Base-by-base conservation (phyloP, 2,797 vertebrate species). In the Eutrigla gurnardus region DNA sequence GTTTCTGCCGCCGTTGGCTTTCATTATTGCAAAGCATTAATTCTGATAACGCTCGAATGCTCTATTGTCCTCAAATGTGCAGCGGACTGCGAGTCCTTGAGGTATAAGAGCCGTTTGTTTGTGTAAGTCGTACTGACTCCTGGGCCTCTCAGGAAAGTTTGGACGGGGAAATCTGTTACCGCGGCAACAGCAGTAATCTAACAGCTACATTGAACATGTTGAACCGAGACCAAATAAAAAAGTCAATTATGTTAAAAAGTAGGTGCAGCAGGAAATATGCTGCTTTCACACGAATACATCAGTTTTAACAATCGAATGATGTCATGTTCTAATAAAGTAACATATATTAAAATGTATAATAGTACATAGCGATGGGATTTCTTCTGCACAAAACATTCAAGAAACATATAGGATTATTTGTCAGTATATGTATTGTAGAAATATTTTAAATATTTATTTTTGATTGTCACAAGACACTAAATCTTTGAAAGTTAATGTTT, bases 141-240 rank as follows among this genome's bases (percentile, higher is more conserved):
- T 33, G 32, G 50, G 39, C 32, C 62, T 82, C 46, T 66, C 46
- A 18, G 58, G 65, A 68, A 70, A 46, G 14, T 40, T 67, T 45
- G 39, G 65, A 85, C 73, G 25, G 52, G 37, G 80, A 72, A 85
- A 18, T 67, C 5, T 70, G 37, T 70, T 46, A 36, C 75, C 50
- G 52, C 35, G 50, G 63, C 69, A 42, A 50, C 33, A 35, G 40
- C n/a, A 50, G 49, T 25, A 43, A 17, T 46, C 5, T 7, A 25
- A 25, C 25, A 25, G 25, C 25, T 25, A 25, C 25, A 25, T 25
- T 25, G 25, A 25, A 25, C 25, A 25, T 25, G 25, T 25, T 25
- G 25, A 25, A 25, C 25, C 25, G 25, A 25, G 25, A 25, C 25
- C 25, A 25, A 25, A 25, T 25, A 25, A 25, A 25, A 25, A 25